A percentile compares a stretch with the other conserved stretches of the same genome.
Conservation (phyloP, 2,113 vertebrate genomes). For the Danionella cerebrum region DNA sequence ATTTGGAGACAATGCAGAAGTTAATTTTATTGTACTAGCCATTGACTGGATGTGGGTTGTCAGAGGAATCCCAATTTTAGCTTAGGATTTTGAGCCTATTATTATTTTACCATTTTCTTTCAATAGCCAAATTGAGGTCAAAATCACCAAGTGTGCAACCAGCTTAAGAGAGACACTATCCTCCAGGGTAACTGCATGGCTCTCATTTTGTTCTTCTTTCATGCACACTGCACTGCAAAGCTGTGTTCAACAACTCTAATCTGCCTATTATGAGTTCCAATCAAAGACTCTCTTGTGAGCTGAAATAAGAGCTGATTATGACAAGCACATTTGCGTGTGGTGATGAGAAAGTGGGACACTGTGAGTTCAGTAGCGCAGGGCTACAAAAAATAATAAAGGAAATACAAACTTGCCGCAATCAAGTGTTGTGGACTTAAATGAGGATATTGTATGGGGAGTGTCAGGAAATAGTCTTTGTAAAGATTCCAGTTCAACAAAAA, state of each 20-base stretch:
- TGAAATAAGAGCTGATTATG: slow-evolving; percentile 58
- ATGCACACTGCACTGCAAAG: neutral
- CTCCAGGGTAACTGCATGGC: slow-evolving; percentile 6
- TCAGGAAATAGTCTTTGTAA: too few species aligned
- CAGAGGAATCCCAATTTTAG: too few species aligned
- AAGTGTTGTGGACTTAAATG: neutral
- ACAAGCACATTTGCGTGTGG: slow-evolving; percentile 44
- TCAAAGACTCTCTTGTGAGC: slow-evolving; percentile 53
- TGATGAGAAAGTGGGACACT: slow-evolving; percentile 29
- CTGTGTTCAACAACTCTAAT: slow-evolving; percentile 38
- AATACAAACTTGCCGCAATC: neutral
- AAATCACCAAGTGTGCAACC: too few species aligned
- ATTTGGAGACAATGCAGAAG: too few species aligned
- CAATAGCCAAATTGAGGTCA: too few species aligned
- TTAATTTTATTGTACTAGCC: too few species aligned
- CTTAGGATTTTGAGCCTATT: too few species aligned
- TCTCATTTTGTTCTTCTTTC: slow-evolving; percentile 16
- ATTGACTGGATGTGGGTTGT: too few species aligned
- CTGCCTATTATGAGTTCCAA: slow-evolving; percentile 47
- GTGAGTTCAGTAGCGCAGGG: neutral
- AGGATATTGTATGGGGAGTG: neutral
- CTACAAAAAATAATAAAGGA: neutral
- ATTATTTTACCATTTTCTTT: too few species aligned
- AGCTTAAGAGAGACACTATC: neutral
- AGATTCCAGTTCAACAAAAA: too few species aligned